A percentile compares a stretch with the other conserved stretches of the same genome.
Evolutionary conservation across 2,797 vertebrate species (phyloP).

Genomic region (Tachyglossus aculeatus): DNA sequence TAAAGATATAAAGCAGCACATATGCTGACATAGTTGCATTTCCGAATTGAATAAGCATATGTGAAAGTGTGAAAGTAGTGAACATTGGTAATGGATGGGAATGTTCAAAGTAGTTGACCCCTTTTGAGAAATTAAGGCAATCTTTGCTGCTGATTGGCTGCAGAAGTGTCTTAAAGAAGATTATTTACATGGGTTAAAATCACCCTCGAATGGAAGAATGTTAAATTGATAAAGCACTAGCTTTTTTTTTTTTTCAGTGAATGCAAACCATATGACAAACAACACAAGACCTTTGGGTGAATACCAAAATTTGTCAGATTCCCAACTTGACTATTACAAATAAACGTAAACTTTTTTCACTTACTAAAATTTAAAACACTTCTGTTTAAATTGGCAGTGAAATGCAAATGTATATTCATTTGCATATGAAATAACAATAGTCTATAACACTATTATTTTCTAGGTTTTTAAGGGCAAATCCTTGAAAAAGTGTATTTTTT

Average conservation of each 20-base stretch:
- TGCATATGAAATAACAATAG: background rate
- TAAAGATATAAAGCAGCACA: no score
- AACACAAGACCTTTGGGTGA: no score
- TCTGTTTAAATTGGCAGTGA: background rate
- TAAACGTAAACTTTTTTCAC: background rate
- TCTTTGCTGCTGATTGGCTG: no score
- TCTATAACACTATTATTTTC: background rate
- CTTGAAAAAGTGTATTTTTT: background rate
- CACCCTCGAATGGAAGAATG: background rate
- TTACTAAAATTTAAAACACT: background rate
- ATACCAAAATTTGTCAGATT: no score
- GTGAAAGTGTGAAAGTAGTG: no score
- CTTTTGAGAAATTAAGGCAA: no score
- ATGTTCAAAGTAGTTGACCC: no score
- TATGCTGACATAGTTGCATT: no score
- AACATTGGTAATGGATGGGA: no score
- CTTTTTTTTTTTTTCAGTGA: no score
- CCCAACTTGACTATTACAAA: background rate
- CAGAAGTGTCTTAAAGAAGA: background rate
- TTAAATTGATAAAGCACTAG: background rate
- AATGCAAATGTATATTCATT: background rate
- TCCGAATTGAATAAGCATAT: no score
- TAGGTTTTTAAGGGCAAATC: background rate
- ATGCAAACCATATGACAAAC: no score
- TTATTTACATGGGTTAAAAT: background rate